Evolutionary conservation across 2,113 vertebrate species (phyloP), one percentile per base, ranked within the genome.

Genomic region (Oncorhynchus masou): DNA sequence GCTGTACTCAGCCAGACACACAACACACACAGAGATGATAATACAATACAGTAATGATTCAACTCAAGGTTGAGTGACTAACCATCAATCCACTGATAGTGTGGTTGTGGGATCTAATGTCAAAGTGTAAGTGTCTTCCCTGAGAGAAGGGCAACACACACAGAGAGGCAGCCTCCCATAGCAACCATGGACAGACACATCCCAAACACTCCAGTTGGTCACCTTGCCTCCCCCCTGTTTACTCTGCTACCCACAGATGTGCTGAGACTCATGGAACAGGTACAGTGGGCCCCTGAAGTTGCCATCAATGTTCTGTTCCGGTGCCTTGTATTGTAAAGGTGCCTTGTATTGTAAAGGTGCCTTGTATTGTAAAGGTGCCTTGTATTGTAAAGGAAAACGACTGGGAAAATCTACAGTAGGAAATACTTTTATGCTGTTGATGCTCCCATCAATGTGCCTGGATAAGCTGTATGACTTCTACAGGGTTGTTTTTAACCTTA

Each of bases 61-160:
- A 69, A 79, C 66, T 72, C 74, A 80, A 75, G 69, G 68, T 81
- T 39, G 29, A 79, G 60, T 48, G 75, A 76, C 72, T 76, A 68
- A 79, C 64, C 39, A 2, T 2, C 62, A 76, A 25, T 67, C 68
- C 49, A 78, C 65, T 83, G 75, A 76, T 62, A 4, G 27, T 79
- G 77, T 78, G 80, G 74, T 78, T 65, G 57, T 48, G 16, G 22
- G 68, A 71, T 71, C 74, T 29, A 76, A 68, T 54, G 3, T 60
- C 31, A 34, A 73, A 67, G 70, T 54, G 57, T 51, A 16, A 73
- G 4, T 49, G 60, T 75, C 81, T 75, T 76, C 79, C 64, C 54
- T 71, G 22, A 76, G 24, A 73, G 68, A 74, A 49, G 19, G 24
- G 39, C 71, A 84, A 74, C 66, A 71, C 45, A 45, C 31, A 64